phyloP scores from a whole-genome alignment of 30 jellyfish, hydroid and myxozoan species.

The Aurelia sp. region DNA sequence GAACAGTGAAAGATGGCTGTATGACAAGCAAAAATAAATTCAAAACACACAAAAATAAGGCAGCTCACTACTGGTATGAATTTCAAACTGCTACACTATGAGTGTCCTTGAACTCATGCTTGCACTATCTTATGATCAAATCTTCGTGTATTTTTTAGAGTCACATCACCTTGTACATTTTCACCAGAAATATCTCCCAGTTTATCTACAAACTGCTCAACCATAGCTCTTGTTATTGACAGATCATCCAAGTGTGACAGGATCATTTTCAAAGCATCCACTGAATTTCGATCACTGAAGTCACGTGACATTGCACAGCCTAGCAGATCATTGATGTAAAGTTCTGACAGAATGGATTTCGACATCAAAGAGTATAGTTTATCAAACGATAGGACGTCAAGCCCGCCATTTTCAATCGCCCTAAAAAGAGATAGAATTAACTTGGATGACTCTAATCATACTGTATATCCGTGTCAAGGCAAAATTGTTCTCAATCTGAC shows the following conservation, averaged over 20 bases:
- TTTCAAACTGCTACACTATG: no score
- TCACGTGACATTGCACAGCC: constrained; percentile 61
- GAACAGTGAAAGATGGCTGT: no score
- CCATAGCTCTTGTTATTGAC: constrained; percentile 76
- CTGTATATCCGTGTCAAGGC: no score
- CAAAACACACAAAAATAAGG: no score
- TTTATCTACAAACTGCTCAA: constrained; percentile 67
- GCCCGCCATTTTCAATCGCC: constrained; percentile 45
- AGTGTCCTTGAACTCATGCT: no score
- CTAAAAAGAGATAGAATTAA: not conserved
- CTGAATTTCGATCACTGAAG: constrained; percentile 22
- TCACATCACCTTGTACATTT: constrained; percentile 11
- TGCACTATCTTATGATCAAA: no score
- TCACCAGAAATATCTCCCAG: constrained; percentile 43
- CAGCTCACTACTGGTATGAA: no score
- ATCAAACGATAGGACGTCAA: constrained; percentile 32
- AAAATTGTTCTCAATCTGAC: no score
- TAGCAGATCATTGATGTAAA: constrained; percentile 26
- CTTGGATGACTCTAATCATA: not conserved
- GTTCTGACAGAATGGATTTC: not conserved
- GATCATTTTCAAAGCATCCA: constrained; percentile 40
- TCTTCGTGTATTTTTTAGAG: no score
- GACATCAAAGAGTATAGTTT: constrained; percentile 17
- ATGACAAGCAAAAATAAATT: no score
- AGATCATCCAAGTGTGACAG: constrained; percentile 62